phyloP scores from a whole-genome alignment of 37 sponge, comb jelly and placozoan species.

The Oscarella lobularis region DNA sequence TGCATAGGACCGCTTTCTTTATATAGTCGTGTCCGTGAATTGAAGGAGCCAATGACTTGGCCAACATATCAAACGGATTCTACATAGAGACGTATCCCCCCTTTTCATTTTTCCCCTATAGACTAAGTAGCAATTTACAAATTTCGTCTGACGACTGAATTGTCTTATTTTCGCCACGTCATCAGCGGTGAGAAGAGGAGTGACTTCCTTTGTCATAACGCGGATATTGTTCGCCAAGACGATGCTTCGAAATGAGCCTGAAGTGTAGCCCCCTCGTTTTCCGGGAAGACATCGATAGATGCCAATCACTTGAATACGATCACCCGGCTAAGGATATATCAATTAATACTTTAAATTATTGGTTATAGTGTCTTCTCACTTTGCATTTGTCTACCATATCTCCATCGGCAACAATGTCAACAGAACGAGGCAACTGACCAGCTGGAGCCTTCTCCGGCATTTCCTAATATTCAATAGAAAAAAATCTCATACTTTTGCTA shows the following conservation, averaged over 20 bases:
- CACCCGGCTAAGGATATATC: constrained; percentile 53
- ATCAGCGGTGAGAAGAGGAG: constrained; percentile 57
- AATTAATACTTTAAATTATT: constrained; percentile 2
- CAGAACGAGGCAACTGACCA: constrained; percentile 92
- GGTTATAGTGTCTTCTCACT: constrained; percentile 30
- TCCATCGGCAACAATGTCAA: constrained; percentile 81
- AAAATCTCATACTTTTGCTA: background rate
- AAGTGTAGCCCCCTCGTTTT: constrained; percentile 77
- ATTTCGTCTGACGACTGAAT: constrained; percentile 21
- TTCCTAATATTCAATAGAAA: constrained; percentile 24
- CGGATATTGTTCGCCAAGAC: constrained; percentile 74
- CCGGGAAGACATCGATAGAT: constrained; percentile 85
- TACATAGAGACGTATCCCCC: background rate
- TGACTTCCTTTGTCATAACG: constrained; percentile 53
- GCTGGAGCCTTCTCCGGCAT: constrained; percentile 98
- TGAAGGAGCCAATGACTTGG: constrained; percentile 91
- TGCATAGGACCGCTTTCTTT: constrained; percentile 85
- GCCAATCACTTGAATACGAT: constrained; percentile 76
- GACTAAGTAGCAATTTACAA: too few relatives aligned
- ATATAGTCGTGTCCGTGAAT: constrained; percentile 89
- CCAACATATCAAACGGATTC: constrained; percentile 76
- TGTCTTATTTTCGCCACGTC: constrained; percentile 78
- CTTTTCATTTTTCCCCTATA: too few relatives aligned
- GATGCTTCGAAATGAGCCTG: constrained; percentile 78
- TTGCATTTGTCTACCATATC: constrained; percentile 91